phyloP scores from a whole-genome alignment of 2,888 invertebrate genomes.

The Melieria picta region DNA sequence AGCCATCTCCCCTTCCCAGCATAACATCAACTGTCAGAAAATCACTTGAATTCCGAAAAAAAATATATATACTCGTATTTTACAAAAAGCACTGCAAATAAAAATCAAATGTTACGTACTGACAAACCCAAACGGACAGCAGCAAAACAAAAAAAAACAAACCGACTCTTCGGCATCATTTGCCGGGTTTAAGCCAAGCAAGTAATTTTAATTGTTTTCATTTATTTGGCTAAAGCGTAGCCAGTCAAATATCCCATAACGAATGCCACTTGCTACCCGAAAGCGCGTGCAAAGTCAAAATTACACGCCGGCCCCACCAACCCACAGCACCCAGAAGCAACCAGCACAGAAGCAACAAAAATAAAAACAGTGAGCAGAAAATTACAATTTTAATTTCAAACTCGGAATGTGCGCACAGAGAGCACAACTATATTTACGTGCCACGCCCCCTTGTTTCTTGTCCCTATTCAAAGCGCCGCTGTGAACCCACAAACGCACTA shows the following conservation, averaged over 20 bases:
- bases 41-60: too few relatives aligned
- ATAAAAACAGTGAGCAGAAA: slow-evolving; percentile 12
- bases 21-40: too few relatives aligned
- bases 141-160: too few relatives aligned
- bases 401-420: background rate
- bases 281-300: background rate
- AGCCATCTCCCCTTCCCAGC: too few relatives aligned
- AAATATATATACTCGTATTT: too few relatives aligned
- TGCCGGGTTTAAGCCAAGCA: slow-evolving; percentile 17
- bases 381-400: slow-evolving; percentile 21
- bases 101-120: too few relatives aligned
- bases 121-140: too few relatives aligned
- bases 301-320: background rate
- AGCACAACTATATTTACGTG: background rate
- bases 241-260: background rate
- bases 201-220: slow-evolving; percentile 31
- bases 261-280: background rate
- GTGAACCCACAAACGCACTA: background rate
- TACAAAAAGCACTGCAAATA: too few relatives aligned
- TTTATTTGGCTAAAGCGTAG: slow-evolving; percentile 14
- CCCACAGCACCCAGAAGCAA: background rate
- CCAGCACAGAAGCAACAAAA: background rate
- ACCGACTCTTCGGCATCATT: slow-evolving; percentile 20
- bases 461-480: background rate
- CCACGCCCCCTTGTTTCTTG: too few relatives aligned